Conservation (phyloP, 1,140 invertebrate species). For the Anastatus disparis region DNA sequence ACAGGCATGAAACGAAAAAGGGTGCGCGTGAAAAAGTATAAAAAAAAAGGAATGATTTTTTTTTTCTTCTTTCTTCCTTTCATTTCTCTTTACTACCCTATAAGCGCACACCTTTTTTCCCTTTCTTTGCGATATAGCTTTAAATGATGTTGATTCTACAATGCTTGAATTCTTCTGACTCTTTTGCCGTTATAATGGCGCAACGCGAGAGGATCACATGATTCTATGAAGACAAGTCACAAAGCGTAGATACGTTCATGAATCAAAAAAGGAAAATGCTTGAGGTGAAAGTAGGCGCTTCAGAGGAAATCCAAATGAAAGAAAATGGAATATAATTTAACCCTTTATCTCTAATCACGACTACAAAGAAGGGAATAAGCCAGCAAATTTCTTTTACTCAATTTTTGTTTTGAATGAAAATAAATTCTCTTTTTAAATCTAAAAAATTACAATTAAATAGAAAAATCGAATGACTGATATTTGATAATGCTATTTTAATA, state of each 20-base stretch:
- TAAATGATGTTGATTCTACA: slow-evolving; percentile 64
- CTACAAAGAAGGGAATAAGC: background rate
- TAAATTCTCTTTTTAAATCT: too few relatives aligned
- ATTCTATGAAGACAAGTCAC: slow-evolving; percentile 41
- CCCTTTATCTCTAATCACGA: slow-evolving; percentile 8
- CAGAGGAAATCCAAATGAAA: background rate
- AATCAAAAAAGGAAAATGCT: slow-evolving; percentile 35
- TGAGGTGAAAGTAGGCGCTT: background rate
- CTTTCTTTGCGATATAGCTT: slow-evolving; percentile 49
- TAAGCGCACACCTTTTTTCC: background rate
- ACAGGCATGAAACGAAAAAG: background rate
- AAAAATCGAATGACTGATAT: too few relatives aligned
- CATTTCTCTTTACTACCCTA: background rate
- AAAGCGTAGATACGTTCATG: slow-evolving; percentile 32
- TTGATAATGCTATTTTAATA: too few relatives aligned
- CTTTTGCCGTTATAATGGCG: slow-evolving; percentile 19
- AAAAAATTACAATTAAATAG: too few relatives aligned
- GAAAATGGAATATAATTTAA: slow-evolving; percentile 26
- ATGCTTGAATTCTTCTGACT: slow-evolving; percentile 55
- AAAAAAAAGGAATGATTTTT: background rate
- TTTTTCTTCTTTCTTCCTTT: background rate
- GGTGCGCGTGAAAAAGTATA: background rate
- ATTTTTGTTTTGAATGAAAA: too few relatives aligned
- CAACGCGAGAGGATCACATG: slow-evolving; percentile 29
- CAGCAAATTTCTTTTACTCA: background rate